Evolutionary conservation across 2,888 invertebrate species (phyloP).

Genomic region (Stictocephala bisonia): DNA sequence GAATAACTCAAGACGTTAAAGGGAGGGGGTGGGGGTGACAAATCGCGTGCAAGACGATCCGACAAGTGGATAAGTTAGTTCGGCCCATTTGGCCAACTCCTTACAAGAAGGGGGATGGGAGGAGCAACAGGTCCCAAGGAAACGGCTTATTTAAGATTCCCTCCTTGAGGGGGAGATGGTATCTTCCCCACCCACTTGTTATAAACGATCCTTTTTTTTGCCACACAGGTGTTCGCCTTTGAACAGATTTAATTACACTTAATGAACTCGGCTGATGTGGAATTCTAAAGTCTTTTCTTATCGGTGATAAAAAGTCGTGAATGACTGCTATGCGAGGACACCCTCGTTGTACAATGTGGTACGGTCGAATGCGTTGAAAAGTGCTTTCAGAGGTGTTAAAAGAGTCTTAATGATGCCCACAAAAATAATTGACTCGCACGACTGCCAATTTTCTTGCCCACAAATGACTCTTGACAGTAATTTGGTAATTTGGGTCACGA

Average conservation of each 20-base stretch:
- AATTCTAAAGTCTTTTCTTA: slow-evolving; percentile 41
- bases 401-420: slow-evolving; percentile 32
- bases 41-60: slow-evolving; percentile 20
- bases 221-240: not conserved
- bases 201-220: slow-evolving; percentile 22
- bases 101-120: slow-evolving; percentile 35
- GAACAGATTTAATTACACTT: slow-evolving; percentile 24
- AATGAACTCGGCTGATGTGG: slow-evolving; percentile 10
- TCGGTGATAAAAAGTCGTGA: not conserved
- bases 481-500: slow-evolving; percentile 36
- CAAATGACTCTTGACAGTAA: slow-evolving; percentile 40
- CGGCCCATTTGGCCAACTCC: slow-evolving; percentile 44
- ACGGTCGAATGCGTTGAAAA: slow-evolving; percentile 22
- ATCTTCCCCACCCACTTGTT: slow-evolving; percentile 38
- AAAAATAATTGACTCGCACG: slow-evolving; percentile 41
- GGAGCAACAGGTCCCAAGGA: slow-evolving; percentile 32
- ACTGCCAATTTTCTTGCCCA: slow-evolving; percentile 42
- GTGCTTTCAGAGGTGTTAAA: slow-evolving; percentile 28
- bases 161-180: slow-evolving; percentile 44
- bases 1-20: too few species aligned
- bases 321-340: slow-evolving; percentile 7
- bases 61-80: slow-evolving; percentile 44
- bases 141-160: slow-evolving; percentile 45
- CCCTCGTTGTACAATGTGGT: slow-evolving; percentile 21
- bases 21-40: slow-evolving; percentile 29